Evolutionary conservation across 2,888 invertebrate genomes (phyloP).

Genomic region (Meloe dianella): DNA sequence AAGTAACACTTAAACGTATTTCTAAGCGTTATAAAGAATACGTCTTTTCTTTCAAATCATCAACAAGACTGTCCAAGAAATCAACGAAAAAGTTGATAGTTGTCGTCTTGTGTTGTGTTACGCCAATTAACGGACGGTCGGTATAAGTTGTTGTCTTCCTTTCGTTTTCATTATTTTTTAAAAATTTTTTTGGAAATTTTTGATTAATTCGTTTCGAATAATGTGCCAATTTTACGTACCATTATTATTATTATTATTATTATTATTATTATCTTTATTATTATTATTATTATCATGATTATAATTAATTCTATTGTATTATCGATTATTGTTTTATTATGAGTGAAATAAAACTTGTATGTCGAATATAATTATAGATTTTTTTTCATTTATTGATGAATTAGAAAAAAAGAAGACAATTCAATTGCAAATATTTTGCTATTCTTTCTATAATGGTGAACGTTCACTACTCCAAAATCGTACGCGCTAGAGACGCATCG

Average conservation of each 20-base stretch:
- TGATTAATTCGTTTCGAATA: too few relatives aligned
- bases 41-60: too few relatives aligned
- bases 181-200: not conserved
- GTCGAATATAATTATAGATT: not conserved
- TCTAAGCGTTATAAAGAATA: too few relatives aligned
- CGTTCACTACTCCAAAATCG: too few relatives aligned
- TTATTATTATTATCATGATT: constrained; percentile 18
- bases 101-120: too few relatives aligned
- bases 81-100: too few relatives aligned
- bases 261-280: constrained; percentile 7
- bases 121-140: not conserved
- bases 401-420: not conserved
- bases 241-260: not conserved
- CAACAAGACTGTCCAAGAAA: too few relatives aligned
- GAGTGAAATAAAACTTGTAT: constrained; percentile 35
- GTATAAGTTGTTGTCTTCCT: constrained; percentile 1
- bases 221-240: not conserved
- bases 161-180: not conserved
- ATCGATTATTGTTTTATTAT: constrained; percentile 42
- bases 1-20: too few relatives aligned
- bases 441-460: too few relatives aligned
- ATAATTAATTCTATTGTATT: constrained; percentile 47
- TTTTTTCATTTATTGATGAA: not conserved
- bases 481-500: too few relatives aligned
- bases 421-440: not conserved